Percentiles rank a stretch among this genome's conserved stretches.
These are phyloP conservation scores for Tachuris rubrigastra DNA, from an alignment of 2,113 vertebrate genomes.

Conservation along the genomic window DNA sequence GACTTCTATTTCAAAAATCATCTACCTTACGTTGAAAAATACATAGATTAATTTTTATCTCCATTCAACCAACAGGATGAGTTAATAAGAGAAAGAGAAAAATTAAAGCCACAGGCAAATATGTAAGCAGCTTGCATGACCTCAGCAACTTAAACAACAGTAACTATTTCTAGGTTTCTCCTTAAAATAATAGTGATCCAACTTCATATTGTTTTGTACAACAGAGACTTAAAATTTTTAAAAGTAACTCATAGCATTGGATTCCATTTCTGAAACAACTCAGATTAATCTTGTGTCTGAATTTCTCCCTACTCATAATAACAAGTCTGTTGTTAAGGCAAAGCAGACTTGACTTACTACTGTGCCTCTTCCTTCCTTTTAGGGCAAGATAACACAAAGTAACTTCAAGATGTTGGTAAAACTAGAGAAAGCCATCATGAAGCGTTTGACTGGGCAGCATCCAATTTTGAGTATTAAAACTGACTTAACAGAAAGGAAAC, in stretches of 20 bases:
- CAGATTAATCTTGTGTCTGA: neutral
- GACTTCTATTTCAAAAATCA: neutral
- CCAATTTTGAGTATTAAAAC: neutral
- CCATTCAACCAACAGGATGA: neutral
- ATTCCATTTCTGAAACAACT: neutral
- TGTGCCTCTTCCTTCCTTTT: neutral
- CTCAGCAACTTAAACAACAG: neutral
- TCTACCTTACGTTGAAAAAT: neutral
- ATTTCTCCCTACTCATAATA: neutral
- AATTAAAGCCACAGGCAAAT: neutral
- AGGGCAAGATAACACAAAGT: neutral
- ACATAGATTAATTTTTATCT: neutral
- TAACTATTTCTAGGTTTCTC: neutral
- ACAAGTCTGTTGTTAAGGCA: neutral
- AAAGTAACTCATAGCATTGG: neutral
- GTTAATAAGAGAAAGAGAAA: neutral
- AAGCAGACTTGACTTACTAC: neutral
- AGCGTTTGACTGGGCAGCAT: neutral
- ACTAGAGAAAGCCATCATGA: neutral
- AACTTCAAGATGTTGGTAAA: neutral
- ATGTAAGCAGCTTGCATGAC: neutral
- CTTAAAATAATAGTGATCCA: neutral
- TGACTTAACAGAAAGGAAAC: neutral
- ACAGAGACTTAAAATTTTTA: neutral
- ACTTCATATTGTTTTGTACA: neutral